phyloP scores from a whole-genome alignment of 2,797 vertebrate genomes.

The Onychomys leucogaster region DNA sequence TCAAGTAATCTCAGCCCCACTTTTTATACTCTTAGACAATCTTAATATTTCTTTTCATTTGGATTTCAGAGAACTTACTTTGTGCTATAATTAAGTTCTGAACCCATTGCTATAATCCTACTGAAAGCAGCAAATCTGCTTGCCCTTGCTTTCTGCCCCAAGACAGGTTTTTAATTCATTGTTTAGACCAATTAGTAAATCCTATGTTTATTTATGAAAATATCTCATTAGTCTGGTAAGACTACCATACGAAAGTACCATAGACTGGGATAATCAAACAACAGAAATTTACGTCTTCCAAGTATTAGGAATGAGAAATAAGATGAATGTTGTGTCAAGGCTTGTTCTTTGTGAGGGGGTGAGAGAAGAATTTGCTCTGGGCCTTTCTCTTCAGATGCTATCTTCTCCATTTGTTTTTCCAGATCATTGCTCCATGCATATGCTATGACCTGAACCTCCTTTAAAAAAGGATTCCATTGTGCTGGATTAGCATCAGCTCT shows the following conservation, averaged over 20 bases:
- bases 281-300: background rate
- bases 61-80: background rate
- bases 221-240: background rate
- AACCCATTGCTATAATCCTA: background rate
- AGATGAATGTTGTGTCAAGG: background rate
- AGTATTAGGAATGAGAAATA: background rate
- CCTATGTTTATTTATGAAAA: slow-evolving; percentile 21
- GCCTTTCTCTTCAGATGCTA: background rate
- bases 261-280: background rate
- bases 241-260: background rate
- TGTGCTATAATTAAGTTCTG: background rate
- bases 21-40: background rate
- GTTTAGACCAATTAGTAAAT: background rate
- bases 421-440: background rate
- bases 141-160: background rate
- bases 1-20: background rate
- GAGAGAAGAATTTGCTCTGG: background rate
- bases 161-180: background rate
- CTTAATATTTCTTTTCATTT: background rate
- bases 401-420: background rate
- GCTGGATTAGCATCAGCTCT: background rate
- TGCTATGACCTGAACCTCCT: background rate
- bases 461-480: background rate
- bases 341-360: background rate
- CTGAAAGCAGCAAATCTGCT: background rate